These are phyloP conservation scores for Melikaiella ostensackeni DNA, from an alignment of 2,888 invertebrate genomes.

Conservation along the genomic window DNA sequence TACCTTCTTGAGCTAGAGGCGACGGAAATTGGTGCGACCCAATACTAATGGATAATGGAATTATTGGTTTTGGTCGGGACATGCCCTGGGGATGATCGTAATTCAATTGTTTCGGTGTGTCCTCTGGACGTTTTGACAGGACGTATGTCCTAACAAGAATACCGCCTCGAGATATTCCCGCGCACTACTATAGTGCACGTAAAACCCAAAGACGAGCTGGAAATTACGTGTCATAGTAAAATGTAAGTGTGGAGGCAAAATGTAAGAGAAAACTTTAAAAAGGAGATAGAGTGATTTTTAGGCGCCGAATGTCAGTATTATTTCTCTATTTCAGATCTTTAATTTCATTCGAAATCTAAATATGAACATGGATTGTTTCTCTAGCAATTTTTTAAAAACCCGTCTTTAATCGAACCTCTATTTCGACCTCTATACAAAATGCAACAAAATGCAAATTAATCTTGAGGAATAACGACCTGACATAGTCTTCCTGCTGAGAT, in stretches of 20 bases:
- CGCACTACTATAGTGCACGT: conserved; percentile 30
- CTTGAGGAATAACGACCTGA: conserved; percentile 55
- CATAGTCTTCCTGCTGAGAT: neutral
- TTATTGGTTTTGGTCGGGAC: conserved; percentile 75
- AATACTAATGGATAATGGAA: conserved; percentile 77
- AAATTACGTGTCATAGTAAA: neutral
- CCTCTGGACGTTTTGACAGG: conserved; percentile 78
- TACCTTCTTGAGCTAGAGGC: conserved; percentile 35
- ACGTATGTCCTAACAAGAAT: conserved; percentile 76
- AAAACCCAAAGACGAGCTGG: neutral
- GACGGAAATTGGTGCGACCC: conserved; percentile 75
- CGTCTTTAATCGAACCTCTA: neutral
- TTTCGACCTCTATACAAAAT: neutral
- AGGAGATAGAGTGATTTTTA: neutral
- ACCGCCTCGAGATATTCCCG: conserved; percentile 70
- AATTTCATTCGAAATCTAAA: too few species aligned
- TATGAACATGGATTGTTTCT: too few species aligned
- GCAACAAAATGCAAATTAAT: conserved; percentile 56
- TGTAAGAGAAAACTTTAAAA: neutral
- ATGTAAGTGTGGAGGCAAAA: neutral
- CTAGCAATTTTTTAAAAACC: neutral
- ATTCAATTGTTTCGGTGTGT: conserved; percentile 77
- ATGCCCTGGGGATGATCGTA: conserved; percentile 76
- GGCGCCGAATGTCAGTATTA: neutral
- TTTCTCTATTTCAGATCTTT: too few species aligned